phyloP scores from a whole-genome alignment of 2,888 invertebrate species.

The Microdon myrmicae region DNA sequence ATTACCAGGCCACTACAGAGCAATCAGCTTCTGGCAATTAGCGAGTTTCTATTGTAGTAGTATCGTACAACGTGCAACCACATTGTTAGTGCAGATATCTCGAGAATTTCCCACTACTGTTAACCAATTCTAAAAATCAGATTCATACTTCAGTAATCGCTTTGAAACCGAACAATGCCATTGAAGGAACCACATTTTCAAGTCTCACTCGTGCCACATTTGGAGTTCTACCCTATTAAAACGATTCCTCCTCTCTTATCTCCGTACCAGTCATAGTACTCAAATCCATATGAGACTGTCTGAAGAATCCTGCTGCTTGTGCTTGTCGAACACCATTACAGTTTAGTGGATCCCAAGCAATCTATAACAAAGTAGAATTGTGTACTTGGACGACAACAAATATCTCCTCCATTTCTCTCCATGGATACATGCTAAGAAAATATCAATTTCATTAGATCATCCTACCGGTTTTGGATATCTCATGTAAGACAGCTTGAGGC shows the following conservation, averaged over 20 bases:
- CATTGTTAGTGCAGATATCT: constrained; percentile 5
- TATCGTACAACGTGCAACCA: background rate
- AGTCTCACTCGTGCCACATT: constrained; percentile 19
- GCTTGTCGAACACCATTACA: constrained; percentile 10
- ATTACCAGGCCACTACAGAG: too few species aligned
- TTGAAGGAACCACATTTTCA: constrained; percentile 8
- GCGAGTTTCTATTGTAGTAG: too few species aligned
- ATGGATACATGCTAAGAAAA: constrained; percentile 30
- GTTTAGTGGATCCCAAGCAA: constrained; percentile 1
- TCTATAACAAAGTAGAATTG: background rate
- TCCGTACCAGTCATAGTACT: too few species aligned
- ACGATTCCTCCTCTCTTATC: background rate
- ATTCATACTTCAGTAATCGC: constrained; percentile 20
- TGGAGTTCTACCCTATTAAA: constrained; percentile 19
- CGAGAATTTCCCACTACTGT: constrained; percentile 1
- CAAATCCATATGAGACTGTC: background rate
- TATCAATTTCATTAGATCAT: constrained; percentile 49
- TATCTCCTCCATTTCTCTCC: constrained; percentile 19
- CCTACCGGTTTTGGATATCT: constrained; percentile 36
- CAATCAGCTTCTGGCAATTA: background rate
- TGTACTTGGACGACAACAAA: background rate
- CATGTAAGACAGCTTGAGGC: constrained; percentile 20
- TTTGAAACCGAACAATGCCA: constrained; percentile 18
- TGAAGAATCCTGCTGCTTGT: constrained; percentile 2
- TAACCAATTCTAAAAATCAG: constrained; percentile 11